Conservation (phyloP, 2,113 vertebrate genomes). For the Kryptolebias marmoratus region DNA sequence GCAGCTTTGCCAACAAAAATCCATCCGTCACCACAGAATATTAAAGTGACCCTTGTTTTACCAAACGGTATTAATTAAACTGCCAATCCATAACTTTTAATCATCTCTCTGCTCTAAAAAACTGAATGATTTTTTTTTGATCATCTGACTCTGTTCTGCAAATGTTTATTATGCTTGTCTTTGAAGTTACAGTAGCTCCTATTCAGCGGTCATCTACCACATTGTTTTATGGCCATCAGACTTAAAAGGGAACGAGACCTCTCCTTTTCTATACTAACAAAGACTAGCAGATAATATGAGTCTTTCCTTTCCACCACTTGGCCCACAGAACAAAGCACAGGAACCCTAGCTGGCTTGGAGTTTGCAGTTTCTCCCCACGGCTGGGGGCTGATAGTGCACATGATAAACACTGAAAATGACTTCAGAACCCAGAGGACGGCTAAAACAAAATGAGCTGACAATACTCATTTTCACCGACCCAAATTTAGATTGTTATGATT, state of each 20-base stretch:
- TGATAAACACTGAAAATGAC: slow-evolving; percentile 63
- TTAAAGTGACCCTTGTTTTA: slow-evolving; percentile 45
- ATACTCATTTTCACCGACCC: slow-evolving; percentile 46
- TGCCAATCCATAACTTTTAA: slow-evolving; percentile 29
- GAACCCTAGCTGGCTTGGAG: slow-evolving; percentile 49
- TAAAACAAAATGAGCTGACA: slow-evolving; percentile 69
- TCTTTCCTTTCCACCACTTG: slow-evolving; percentile 52
- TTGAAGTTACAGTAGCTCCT: slow-evolving; percentile 24
- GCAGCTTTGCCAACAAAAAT: slow-evolving; percentile 52
- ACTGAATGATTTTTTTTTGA: slow-evolving; percentile 24
- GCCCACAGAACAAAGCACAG: slow-evolving; percentile 71
- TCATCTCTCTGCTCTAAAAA: slow-evolving; percentile 39
- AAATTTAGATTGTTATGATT: slow-evolving; percentile 69
- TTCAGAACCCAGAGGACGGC: slow-evolving; percentile 51
- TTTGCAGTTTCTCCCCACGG: slow-evolving; percentile 37
- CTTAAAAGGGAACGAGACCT: slow-evolving; percentile 30
- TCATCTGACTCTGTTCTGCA: slow-evolving; percentile 39
- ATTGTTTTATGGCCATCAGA: slow-evolving; percentile 19
- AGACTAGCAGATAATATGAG: slow-evolving; percentile 53
- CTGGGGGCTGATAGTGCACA: slow-evolving; percentile 44
- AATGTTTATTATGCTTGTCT: slow-evolving; percentile 20
- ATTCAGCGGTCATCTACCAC: slow-evolving; percentile 42
- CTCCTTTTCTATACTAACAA: slow-evolving; percentile 42
- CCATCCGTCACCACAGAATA: slow-evolving; percentile 47
- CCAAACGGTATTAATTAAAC: slow-evolving; percentile 51